phyloP scores from a whole-genome alignment of 2,797 vertebrate genomes.

The Simalia tracyae region DNA sequence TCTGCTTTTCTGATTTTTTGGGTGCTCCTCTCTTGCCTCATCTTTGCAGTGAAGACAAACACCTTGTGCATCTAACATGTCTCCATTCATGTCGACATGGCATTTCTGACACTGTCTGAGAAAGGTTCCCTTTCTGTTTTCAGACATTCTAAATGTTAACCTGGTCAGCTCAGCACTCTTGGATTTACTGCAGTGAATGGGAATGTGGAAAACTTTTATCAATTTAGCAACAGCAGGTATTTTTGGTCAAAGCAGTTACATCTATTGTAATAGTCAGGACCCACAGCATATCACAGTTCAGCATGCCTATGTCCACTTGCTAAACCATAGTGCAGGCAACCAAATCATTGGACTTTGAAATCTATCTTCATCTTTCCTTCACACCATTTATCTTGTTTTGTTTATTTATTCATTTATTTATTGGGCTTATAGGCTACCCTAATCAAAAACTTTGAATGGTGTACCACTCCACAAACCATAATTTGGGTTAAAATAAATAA shows the following conservation, averaged over 20 bases:
- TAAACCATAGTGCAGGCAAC: not conserved
- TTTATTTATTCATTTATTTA: too few species aligned
- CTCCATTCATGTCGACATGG: not conserved
- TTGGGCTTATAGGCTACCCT: too few species aligned
- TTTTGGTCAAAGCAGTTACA: not conserved
- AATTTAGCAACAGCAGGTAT: not conserved
- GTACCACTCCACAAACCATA: too few species aligned
- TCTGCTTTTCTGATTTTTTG: not conserved
- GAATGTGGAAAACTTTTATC: not conserved
- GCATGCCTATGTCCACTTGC: not conserved
- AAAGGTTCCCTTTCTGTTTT: not conserved
- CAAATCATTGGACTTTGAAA: not conserved
- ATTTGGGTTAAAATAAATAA: too few species aligned
- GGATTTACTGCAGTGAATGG: conserved; percentile 18
- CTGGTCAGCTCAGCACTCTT: not conserved
- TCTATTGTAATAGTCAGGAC: not conserved
- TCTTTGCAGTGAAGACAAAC: not conserved
- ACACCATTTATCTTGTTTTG: not conserved
- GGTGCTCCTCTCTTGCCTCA: not conserved
- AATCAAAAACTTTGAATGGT: too few species aligned
- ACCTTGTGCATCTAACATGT: not conserved
- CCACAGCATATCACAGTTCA: not conserved
- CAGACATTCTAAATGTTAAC: conserved; percentile 16
- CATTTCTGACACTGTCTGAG: rapidly evolving
- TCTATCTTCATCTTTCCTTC: not conserved